Evolutionary conservation across 2,113 vertebrate species (phyloP).

Genomic region (Brachypodius melanocephalos): DNA sequence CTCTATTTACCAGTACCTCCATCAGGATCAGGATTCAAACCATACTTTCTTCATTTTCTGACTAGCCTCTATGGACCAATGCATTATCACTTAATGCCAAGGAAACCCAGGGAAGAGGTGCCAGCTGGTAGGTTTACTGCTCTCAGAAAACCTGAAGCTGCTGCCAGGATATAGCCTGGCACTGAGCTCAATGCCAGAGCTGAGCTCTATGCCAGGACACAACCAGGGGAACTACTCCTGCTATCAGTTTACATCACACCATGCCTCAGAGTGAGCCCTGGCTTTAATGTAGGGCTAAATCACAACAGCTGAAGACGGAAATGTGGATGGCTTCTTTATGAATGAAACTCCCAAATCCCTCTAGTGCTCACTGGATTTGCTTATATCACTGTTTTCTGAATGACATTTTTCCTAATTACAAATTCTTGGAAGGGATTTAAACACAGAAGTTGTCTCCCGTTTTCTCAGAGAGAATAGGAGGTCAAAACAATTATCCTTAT

Average conservation of each 20-base stretch:
- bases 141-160: not conserved
- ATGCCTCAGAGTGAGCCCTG: not conserved
- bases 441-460: not conserved
- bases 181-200: not conserved
- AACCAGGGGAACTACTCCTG: not conserved
- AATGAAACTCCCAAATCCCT: not conserved
- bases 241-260: slow-evolving; percentile 28
- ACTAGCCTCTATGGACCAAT: not conserved
- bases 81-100: not conserved
- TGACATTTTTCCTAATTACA: not conserved
- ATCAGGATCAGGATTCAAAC: not conserved
- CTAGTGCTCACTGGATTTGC: not conserved
- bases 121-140: not conserved
- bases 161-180: not conserved
- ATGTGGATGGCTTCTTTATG: slow-evolving; percentile 1
- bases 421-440: not conserved
- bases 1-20: not conserved
- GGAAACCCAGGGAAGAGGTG: not conserved
- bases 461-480: not conserved
- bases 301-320: not conserved
- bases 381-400: not conserved
- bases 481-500: not conserved
- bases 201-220: not conserved
- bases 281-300: not conserved
- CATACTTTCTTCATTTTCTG: not conserved